Evolutionary conservation across 2,888 invertebrate genomes (phyloP).

Genomic region (Pterostichus madidus): DNA sequence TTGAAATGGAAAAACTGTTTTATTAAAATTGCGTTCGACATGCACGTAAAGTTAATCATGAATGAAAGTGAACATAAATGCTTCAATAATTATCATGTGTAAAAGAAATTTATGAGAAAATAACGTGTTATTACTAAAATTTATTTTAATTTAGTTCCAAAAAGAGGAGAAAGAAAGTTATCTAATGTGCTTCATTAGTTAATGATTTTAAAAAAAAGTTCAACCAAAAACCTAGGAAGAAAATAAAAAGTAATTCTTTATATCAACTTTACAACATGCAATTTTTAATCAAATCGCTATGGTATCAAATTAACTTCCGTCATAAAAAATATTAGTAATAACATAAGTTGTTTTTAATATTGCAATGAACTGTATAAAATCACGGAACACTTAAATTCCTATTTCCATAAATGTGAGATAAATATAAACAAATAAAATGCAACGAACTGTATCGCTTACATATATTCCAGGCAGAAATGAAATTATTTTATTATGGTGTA

Average conservation of each 20-base stretch:
- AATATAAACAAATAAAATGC: constrained; percentile 8
- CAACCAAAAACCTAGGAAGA: too few species aligned
- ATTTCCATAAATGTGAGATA: background rate
- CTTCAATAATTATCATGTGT: constrained; percentile 17
- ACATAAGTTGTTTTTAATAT: too few species aligned
- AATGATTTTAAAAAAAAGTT: background rate
- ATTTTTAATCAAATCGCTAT: too few species aligned
- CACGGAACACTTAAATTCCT: background rate
- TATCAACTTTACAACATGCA: too few species aligned
- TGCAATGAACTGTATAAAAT: constrained; percentile 2
- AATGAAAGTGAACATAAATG: constrained; percentile 38
- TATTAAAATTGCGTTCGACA: constrained; percentile 19
- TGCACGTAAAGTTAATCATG: constrained; percentile 26
- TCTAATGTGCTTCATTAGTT: background rate
- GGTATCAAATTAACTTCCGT: too few species aligned
- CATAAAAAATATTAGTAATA: too few species aligned
- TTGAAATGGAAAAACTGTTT: background rate
- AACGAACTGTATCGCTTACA: background rate
- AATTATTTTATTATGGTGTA: constrained; percentile 1
- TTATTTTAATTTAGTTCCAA: background rate
- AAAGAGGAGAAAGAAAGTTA: background rate
- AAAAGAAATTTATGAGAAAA: background rate
- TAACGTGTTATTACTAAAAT: constrained; percentile 1
- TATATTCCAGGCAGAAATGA: constrained; percentile 2
- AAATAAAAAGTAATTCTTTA: too few species aligned